Base-by-base conservation (phyloP, 2,888 invertebrate genomes). In the Troides oblongomaculatus region DNA sequence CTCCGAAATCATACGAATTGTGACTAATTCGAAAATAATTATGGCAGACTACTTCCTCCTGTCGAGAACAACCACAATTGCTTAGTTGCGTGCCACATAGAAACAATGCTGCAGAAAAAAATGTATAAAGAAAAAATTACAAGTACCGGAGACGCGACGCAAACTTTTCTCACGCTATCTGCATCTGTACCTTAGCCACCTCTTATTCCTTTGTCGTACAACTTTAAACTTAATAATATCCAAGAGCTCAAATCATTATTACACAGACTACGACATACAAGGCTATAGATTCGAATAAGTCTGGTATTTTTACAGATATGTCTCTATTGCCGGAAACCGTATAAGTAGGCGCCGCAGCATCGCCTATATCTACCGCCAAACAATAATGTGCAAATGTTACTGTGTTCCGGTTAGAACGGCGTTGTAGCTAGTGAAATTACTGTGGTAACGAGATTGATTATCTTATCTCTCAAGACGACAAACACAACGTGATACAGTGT, bases 1-100 rank as follows among this genome's bases (percentile, higher is more conserved):
- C 71, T 71, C 76, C 70, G 53, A 87, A 84, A 81, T 84, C 81
- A 79, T 77, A 82, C 80, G 81, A 50, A 86, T 86, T 84, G 84
- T 83, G 82, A 84, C 86, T 90, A 90, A 91, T 91, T 86, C 82
- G 86, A 87, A 90, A 81, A 90, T 91, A 91, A 91, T 90, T 88
- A 86, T 79, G 80, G 76, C 74, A 73, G 75, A 70, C 77, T 78
- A 84, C 89, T 90, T 90, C 91, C 90, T 89, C 79, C 83, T 84
- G 72, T 71, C 78, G 78, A 79, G 85, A 87, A 87, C 88, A 88
- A 88, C 84, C 81, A 79, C 88, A 89, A 90, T 90, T 85, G 86
- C 85, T 74, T 61, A 60, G 79, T 90, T 85, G 91, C 91, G 91
- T 91, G 90, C 80, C 73, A 74, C 77, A 76, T 75, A 80, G 81